Evolutionary conservation across 2,113 vertebrate species (phyloP), one percentile per base, ranked within the genome.

Genomic region (Fregata magnificens): DNA sequence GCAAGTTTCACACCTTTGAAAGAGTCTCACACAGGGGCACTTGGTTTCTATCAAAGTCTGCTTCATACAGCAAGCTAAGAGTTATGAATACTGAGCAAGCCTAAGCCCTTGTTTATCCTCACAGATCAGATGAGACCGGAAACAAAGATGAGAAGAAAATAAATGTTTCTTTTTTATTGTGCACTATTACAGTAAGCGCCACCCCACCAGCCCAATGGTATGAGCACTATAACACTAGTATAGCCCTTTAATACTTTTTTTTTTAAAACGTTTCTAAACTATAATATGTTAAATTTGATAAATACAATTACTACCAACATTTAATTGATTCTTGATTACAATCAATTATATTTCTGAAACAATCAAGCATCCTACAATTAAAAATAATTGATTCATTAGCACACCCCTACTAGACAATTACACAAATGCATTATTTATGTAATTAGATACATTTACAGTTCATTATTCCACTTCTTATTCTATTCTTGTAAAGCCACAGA

Each of bases 391-490:
- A 98, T 98, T 98, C 98, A 98, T 98, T 98, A 98, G 97, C 92
- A 96, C 94, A 97, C 58, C 91, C 95, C 87, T 95, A 97, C 96
- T 95, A 97, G 96, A 98, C 97, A 98, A 97, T 98, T 98, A 97
- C 87, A 97, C 88, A 97, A 97, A 98, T 98, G 97, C 97, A 98
- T 98, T 98, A 98, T 98, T 98, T 98, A 98, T 98, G 98, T 97
- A 97, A 98, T 98, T 98, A 98, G 97, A 88, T 86, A 85, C 91
- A 98, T 97, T 97, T 98, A 96, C 94, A 96, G 96, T 97, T 98
- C 94, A 96, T 98, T 96, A 97, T 97, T 96, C 86, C 72, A 89
- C 70, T 93, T 97, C 96, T 96, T 96, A 94, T 96, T 95, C 96
- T 89, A 98, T 97, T 98, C 97, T 98, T 95, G 93, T 74, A 97